These are phyloP conservation scores for Drosophila santomea DNA, from an alignment of 1,140 invertebrate genomes.

Conservation along the genomic window DNA sequence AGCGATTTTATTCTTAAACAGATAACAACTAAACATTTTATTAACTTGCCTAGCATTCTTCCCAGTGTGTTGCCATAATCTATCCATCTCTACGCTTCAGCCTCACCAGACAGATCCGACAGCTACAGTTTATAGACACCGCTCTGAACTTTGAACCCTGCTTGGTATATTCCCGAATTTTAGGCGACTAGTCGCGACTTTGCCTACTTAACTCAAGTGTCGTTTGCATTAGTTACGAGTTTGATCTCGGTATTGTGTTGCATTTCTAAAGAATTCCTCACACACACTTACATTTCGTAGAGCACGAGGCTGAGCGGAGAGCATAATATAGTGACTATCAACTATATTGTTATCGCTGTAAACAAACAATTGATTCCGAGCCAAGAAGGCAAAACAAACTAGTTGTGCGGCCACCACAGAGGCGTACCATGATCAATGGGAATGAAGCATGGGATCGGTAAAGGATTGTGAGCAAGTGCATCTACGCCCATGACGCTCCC, in stretches of 20 bases:
- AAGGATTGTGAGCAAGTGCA: not conserved
- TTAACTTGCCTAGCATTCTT: not conserved
- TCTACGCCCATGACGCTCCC: not conserved
- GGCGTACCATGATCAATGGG: slow-evolving; percentile 9
- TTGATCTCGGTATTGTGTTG: slow-evolving; percentile 5
- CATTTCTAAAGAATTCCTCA: not conserved
- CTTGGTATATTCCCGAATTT: slow-evolving; percentile 25
- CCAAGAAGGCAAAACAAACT: slow-evolving; percentile 24
- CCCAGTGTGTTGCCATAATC: not conserved
- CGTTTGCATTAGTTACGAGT: not conserved
- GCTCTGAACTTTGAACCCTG: slow-evolving; percentile 22
- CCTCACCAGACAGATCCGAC: not conserved
- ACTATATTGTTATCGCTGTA: slow-evolving; percentile 50
- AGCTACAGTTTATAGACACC: slow-evolving; percentile 3
- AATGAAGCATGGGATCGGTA: not conserved
- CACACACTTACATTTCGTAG: not conserved
- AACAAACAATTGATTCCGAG: slow-evolving; percentile 52
- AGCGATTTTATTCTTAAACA: too few species aligned
- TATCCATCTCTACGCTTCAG: slow-evolving; percentile 2
- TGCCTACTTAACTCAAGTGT: not conserved
- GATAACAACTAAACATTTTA: too few species aligned
- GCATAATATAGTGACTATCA: slow-evolving; percentile 30
- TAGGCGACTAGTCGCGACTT: not conserved
- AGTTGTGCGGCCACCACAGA: slow-evolving; percentile 8
- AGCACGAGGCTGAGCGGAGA: not conserved